Evolutionary conservation across 2,797 vertebrate genomes (phyloP), one percentile per base, ranked within the genome.

Genomic region (Sebastes hubbsi): DNA sequence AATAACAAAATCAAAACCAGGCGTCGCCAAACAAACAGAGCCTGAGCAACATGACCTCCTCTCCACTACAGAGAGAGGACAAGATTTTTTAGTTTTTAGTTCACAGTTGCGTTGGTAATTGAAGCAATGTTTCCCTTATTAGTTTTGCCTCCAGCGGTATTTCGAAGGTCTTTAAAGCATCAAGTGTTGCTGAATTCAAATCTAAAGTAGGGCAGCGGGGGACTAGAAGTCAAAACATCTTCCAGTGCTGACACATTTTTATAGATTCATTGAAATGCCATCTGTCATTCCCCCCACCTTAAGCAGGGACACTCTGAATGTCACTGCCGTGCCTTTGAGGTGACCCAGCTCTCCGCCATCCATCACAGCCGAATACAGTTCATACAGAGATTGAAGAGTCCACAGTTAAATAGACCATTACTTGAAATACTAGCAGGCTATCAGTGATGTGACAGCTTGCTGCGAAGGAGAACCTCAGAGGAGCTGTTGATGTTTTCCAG

Each of bases 211-310:
- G 76, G 14, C 85, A 91, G 58, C 24, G 6, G 38, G 69, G 62
- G 32, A 77, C 52, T 20, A 66, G 24, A 89, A 80, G 78, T 87
- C 75, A 81, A 75, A 87, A 84, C 80, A 83, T 80, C 46, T 80
- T 87, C 67, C 67, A 80, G 29, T 34, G 27, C 62, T 90, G 84
- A 91, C 91, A 89, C 36, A 73, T 88, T 90, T 88, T 86, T 88
- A 91, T 91, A 85, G 88, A 92, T 91, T 92, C 38, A 83, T 55
- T 89, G 85, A 93, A 93, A 93, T 91, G 81, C 84, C 93, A 94
- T 95, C 88, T 89, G 90, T 94, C 94, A 94, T 86, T 85, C 77
- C 76, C 52, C 49, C 30, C 38, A 76, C 82, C 84, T 90, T 78
- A 82, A 88, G 83, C 74, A 82, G 85, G 62, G 74, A 90, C 84